A percentile compares a stretch with the other conserved stretches of the same genome.
phyloP scores from a whole-genome alignment of 2,888 invertebrate species.

The Diadromus collaris region DNA sequence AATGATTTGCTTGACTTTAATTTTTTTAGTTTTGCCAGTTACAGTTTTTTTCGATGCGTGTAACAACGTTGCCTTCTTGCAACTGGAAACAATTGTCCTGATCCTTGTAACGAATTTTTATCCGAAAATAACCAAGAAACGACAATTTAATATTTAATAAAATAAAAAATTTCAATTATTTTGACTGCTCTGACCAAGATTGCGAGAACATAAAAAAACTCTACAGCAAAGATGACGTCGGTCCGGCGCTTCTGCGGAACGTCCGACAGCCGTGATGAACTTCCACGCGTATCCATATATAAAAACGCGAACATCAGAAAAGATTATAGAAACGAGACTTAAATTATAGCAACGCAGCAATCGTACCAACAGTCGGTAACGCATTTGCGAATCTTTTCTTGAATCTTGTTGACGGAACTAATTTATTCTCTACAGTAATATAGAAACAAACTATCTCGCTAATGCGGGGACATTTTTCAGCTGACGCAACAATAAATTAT shows the following conservation, averaged over 20 bases:
- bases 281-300: constrained; percentile 11
- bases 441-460: no score
- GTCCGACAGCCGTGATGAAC: constrained; percentile 23
- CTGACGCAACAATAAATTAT: no score
- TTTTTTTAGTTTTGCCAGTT: background rate
- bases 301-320: background rate
- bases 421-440: no score
- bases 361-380: constrained; percentile 11
- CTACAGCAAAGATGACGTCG: background rate
- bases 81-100: no score
- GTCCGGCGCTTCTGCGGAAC: background rate
- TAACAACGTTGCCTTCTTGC: no score
- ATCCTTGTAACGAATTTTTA: no score
- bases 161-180: background rate
- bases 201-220: background rate
- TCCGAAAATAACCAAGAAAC: no score
- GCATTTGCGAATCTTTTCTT: background rate
- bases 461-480: no score
- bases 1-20: background rate
- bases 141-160: no score
- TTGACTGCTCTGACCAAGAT: background rate
- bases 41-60: background rate
- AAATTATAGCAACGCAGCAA: no score
- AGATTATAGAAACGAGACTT: background rate
- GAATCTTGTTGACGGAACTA: background rate